Evolutionary conservation across 64 coral and sea anemone genomes (phyloP), one percentile per base, ranked within the genome.

Genomic region (Acropora tenuis): DNA sequence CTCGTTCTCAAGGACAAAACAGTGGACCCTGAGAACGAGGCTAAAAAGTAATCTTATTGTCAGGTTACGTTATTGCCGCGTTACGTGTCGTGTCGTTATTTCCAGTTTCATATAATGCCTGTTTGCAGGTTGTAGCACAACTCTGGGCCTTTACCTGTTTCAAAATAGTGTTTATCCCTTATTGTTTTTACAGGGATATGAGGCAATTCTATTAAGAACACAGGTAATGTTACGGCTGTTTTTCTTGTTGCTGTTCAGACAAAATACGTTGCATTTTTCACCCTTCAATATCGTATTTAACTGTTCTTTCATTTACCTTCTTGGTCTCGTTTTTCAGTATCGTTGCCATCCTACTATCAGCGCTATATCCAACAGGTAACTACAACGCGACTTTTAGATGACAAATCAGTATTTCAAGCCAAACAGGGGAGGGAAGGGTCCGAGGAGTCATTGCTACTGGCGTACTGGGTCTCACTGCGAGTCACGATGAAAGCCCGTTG

Each of bases 321-420:
- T 30, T 78, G 16, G 46, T 58, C 2, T 88, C 8, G 15, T 20
- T 10, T 85, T 90, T 19, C 69, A 99, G 97, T 99, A 99, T 60
- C 97, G 97, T 53, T 99, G 97, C 88, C 97, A 99, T 86, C 97
- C 97, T 13, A 58, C 61, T 6, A 99, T 99, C 45, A 99, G 97
- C 40, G 94, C 94, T 41, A 72, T 99, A 48, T 84, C 97, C 40
- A 99, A 94, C 94, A 96, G 92, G 97, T 98, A 80, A 13, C 1
- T 17, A 47, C 18, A 44, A 11, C 30, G 44, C 12, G 5, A 19
- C 41, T 19, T 11, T 1, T 13, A 41, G 42, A 9, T 47, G 1
- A 76, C 15, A 15, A 43, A 4, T 76, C 7, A 44, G 1, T 44
- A 9, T 76, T 1, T 8, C 16, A 44, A 76, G 47, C 12, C 43